These are phyloP conservation scores for Geotrupes spiniger DNA, from an alignment of 2,888 invertebrate species.

Conservation along the genomic window DNA sequence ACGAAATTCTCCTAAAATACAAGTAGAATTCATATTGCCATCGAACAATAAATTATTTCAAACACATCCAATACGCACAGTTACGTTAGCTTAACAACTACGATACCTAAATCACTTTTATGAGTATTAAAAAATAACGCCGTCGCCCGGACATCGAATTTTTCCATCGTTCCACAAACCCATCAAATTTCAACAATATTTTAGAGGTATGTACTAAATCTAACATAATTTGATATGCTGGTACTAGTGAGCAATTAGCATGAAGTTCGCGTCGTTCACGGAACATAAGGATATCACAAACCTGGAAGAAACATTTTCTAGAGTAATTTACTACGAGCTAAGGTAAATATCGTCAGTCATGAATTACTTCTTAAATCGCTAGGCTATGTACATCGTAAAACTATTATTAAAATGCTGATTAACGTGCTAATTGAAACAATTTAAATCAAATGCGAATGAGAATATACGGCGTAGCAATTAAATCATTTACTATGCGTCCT, in stretches of 20 bases:
- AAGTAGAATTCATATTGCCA: too few species aligned
- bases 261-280: constrained; percentile 1
- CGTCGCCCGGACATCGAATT: too few species aligned
- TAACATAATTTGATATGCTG: constrained; percentile 11
- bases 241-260: constrained; percentile 1
- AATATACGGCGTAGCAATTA: too few species aligned
- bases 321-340: not conserved
- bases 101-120: too few species aligned
- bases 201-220: not conserved
- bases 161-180: too few species aligned
- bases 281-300: constrained; percentile 20
- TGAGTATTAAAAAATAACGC: too few species aligned
- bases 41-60: too few species aligned
- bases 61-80: too few species aligned
- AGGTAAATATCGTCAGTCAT: constrained; percentile 1
- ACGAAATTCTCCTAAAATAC: too few species aligned
- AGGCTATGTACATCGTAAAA: constrained; percentile 1
- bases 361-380: not conserved
- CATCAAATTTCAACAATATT: too few species aligned
- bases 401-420: not conserved
- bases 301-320: constrained; percentile 18
- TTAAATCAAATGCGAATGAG: not conserved
- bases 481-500: too few species aligned
- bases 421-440: constrained; percentile 6
- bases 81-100: too few species aligned